phyloP scores from a whole-genome alignment of 2,888 invertebrate species.

The Cosmorhoe ocellata region DNA sequence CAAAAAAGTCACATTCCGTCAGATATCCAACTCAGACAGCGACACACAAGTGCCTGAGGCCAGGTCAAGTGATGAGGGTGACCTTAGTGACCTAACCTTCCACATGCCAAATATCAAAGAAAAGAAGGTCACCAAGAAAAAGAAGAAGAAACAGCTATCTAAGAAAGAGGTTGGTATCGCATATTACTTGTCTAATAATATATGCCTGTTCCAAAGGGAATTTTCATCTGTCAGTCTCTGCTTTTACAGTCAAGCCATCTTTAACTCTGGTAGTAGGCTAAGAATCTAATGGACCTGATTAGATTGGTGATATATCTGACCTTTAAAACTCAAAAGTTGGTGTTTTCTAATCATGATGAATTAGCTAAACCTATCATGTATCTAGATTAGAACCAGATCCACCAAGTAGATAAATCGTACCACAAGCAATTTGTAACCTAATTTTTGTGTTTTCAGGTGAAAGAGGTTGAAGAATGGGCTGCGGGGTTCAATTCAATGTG shows the following conservation, averaged over 20 bases:
- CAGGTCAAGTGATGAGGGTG: slow-evolving; percentile 57
- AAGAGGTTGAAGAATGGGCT: slow-evolving; percentile 80
- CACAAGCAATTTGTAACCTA: not conserved
- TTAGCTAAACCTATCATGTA: too few relatives aligned
- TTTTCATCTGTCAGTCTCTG: too few relatives aligned
- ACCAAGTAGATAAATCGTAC: too few relatives aligned
- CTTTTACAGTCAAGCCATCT: too few relatives aligned
- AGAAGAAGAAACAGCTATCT: slow-evolving; percentile 51
- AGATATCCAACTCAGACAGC: slow-evolving; percentile 47
- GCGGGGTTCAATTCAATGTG: slow-evolving; percentile 82
- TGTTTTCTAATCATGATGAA: too few relatives aligned
- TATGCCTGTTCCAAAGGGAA: not conserved
- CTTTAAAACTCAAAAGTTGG: too few relatives aligned
- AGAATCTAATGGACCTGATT: too few relatives aligned
- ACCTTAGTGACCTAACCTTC: slow-evolving; percentile 63
- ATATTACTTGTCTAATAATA: not conserved
- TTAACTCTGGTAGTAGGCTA: too few relatives aligned
- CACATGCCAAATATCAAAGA: slow-evolving; percentile 54
- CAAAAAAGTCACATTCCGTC: slow-evolving; percentile 65
- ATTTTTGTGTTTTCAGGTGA: slow-evolving; percentile 60
- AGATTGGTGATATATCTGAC: too few relatives aligned
- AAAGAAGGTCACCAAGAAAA: slow-evolving; percentile 54
- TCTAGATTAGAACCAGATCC: too few relatives aligned
- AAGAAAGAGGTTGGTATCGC: slow-evolving; percentile 66
- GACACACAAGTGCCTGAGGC: slow-evolving; percentile 35